Evolutionary conservation across 2,113 vertebrate species (phyloP).

Genomic region (Mormyrus iriodes): DNA sequence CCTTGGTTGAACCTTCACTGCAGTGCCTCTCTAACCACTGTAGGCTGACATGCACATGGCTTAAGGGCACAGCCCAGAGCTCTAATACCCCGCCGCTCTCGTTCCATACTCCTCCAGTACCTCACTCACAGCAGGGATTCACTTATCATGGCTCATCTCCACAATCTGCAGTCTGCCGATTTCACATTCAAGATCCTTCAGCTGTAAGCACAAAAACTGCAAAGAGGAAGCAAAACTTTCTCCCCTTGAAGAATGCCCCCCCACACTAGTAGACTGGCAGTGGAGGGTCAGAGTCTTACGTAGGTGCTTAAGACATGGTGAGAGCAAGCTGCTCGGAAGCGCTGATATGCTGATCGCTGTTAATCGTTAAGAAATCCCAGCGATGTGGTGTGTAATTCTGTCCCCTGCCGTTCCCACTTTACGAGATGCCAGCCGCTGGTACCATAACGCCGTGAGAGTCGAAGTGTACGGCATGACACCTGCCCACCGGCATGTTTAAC

Average conservation of each 20-base stretch:
- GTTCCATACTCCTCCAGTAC: not conserved
- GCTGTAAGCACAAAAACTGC: not conserved
- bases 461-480: not conserved
- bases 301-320: not conserved
- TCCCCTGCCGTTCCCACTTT: not conserved
- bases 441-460: not conserved
- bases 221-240: not conserved
- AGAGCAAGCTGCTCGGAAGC: not conserved
- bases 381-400: not conserved
- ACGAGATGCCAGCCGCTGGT: not conserved
- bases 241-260: not conserved
- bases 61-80: not conserved
- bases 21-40: not conserved
- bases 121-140: too few relatives aligned
- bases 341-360: not conserved
- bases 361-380: not conserved
- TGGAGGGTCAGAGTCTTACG: not conserved
- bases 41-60: not conserved
- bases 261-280: not conserved
- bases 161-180: not conserved
- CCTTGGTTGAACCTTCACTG: not conserved
- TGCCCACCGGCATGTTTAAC: not conserved
- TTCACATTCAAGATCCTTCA: not conserved
- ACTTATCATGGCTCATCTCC: not conserved
- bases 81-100: not conserved